Base-by-base conservation (phyloP, 2,888 invertebrate genomes). In the Trichopria drosophilae region DNA sequence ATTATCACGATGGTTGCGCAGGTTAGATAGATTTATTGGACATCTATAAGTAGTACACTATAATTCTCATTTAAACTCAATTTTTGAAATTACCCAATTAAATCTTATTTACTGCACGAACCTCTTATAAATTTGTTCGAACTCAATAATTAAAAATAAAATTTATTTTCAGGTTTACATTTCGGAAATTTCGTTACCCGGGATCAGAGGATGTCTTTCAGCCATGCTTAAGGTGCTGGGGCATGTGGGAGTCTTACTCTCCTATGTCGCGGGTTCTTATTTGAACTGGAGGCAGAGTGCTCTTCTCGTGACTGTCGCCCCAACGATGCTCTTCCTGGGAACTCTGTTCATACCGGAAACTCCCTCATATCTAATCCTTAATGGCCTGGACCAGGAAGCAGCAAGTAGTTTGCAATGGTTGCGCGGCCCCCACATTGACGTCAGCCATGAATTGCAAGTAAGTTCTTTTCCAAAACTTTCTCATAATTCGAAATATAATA, bases 161-260 rank as follows among this genome's bases (percentile, higher is more conserved):
- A 43, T 43, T 43, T 41, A 19, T 24, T 47, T 51, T 48, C 82
- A 81, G 85, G 90, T 93, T 15, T 95, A 93, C 79, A 87, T 94
- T 67, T 91, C 91, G 68, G 94, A 95, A 78, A 91, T 93, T 67
- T 87, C 93, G 19, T 87, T 90, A 16, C 89, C 91, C 2, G 87
- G 89, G 55, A 87, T 92, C 58, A 82, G 94, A 20, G 94, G 93
- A 19, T 88, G 90, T 61, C 80, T 94, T 48, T 92, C 92, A 69
- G 89, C 92, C 4, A 84, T 92, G 52, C 81, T 91, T 56, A 94
- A 94, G 76, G 84, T 93, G 58, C 86, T 87, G 56, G 87, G 90
- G 13, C 91, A 92, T 71, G 81, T 90, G 23, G 94, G 94, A 20
- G 88, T 93, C 10, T 80, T 94, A 23, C 83, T 89, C 67, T 87